Evolutionary conservation across 2,888 invertebrate species (phyloP).

Genomic region (Panopea generosa): DNA sequence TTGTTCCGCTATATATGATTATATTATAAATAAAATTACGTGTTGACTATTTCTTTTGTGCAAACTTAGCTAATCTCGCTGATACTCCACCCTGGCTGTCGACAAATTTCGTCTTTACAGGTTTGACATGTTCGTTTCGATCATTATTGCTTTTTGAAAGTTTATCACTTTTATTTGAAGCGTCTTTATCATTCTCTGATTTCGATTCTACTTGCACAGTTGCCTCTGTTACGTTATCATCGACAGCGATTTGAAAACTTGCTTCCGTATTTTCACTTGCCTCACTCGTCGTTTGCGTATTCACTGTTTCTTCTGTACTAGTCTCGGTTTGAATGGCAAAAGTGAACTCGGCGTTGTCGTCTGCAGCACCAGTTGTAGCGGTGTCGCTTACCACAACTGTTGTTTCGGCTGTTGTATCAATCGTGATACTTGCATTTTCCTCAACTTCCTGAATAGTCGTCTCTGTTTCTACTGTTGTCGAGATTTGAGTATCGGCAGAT

Average conservation of each 20-base stretch:
- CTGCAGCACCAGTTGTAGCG: background rate
- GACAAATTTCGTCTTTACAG: conserved; percentile 22
- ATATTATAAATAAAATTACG: background rate
- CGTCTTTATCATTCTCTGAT: background rate
- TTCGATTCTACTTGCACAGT: background rate
- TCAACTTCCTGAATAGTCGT: too few relatives aligned
- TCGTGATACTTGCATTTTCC: too few relatives aligned
- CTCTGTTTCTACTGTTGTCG: too few relatives aligned
- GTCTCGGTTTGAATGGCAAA: background rate
- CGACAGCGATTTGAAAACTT: background rate
- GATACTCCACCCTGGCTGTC: conserved; percentile 60
- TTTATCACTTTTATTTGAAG: background rate
- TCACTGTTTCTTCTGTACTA: conserved; percentile 4
- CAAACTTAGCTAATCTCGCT: conserved; percentile 49
- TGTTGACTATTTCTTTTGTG: conserved; percentile 6
- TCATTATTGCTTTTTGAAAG: background rate
- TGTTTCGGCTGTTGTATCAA: background rate
- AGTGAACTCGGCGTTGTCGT: conserved; percentile 5
- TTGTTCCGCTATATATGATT: conserved; percentile 9
- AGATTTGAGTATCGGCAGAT: too few relatives aligned
- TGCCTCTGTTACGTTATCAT: background rate
- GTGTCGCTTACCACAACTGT: background rate
- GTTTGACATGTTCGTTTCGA: background rate
- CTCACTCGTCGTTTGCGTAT: background rate
- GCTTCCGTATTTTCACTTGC: too few relatives aligned